Evolutionary conservation across 2,888 invertebrate species (phyloP).

Genomic region (Dione juno): DNA sequence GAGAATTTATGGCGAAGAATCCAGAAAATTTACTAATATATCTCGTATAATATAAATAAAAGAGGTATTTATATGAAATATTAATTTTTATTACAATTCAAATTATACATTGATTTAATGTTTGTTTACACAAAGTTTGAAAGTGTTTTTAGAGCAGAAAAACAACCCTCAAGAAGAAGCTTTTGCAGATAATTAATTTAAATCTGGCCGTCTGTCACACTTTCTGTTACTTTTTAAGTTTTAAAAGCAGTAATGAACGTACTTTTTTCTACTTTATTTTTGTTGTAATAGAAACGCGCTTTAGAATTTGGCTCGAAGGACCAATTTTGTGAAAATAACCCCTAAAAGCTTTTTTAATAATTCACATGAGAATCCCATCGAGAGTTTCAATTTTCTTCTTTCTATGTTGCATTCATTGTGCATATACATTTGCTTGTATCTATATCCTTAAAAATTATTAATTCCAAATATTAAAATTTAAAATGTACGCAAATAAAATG

Average conservation of each 20-base stretch:
- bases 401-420: neutral
- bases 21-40: too few species aligned
- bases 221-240: conserved; percentile 30
- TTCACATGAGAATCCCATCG: neutral
- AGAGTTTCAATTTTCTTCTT: neutral
- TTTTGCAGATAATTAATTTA: conserved; percentile 43
- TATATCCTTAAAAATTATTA: too few species aligned
- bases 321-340: conserved; percentile 12
- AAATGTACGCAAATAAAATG: too few species aligned
- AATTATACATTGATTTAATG: conserved; percentile 18
- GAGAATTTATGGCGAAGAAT: too few species aligned
- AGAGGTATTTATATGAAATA: too few species aligned
- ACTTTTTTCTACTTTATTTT: conserved; percentile 23
- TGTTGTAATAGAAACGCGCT: conserved; percentile 12
- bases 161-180: conserved; percentile 33
- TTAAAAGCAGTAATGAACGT: conserved; percentile 37
- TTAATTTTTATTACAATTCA: neutral
- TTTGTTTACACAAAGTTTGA: conserved; percentile 27
- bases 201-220: conserved; percentile 39
- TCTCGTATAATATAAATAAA: too few species aligned
- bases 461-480: too few species aligned
- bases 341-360: conserved; percentile 5
- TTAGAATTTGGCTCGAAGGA: conserved; percentile 10
- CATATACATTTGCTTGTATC: neutral
- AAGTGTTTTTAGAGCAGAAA: conserved; percentile 30